Conservation (phyloP, 2,888 invertebrate species). For the Camponotus fellah region DNA sequence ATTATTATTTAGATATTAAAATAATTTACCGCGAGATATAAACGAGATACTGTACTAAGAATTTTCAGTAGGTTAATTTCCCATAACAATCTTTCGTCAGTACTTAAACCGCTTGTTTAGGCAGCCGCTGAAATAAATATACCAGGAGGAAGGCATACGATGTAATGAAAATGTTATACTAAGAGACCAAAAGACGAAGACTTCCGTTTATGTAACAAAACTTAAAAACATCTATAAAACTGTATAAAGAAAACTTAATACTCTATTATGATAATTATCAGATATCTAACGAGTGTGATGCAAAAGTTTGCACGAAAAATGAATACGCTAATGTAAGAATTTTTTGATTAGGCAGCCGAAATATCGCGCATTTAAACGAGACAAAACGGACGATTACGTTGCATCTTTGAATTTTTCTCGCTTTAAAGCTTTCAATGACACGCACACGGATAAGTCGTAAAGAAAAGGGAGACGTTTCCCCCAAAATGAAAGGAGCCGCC, state of each 20-base stretch:
- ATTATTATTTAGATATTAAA: too few species aligned
- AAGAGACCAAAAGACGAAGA: background rate
- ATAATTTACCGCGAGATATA: background rate
- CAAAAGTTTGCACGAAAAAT: background rate
- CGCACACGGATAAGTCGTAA: slow-evolving; percentile 26
- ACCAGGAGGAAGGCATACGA: background rate
- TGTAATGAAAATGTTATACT: slow-evolving; percentile 4
- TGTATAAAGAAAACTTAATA: too few species aligned
- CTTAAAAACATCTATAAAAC: slow-evolving; percentile 1
- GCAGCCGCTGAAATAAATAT: slow-evolving; percentile 8
- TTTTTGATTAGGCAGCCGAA: background rate
- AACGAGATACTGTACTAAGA: background rate
- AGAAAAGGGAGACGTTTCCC: background rate
- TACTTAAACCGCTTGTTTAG: slow-evolving; percentile 35
- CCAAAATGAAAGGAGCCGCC: slow-evolving; percentile 7
- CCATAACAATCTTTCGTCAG: slow-evolving; percentile 44
- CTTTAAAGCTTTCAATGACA: background rate
- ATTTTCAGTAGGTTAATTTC: slow-evolving; percentile 43
- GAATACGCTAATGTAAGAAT: background rate
- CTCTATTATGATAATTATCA: background rate
- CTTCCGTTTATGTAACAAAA: background rate
- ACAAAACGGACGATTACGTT: background rate
- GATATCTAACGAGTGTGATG: background rate
- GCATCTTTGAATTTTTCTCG: background rate
- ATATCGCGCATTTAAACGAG: background rate